Evolutionary conservation across 1,140 invertebrate species (phyloP).

Genomic region (Drosophila sp.): DNA sequence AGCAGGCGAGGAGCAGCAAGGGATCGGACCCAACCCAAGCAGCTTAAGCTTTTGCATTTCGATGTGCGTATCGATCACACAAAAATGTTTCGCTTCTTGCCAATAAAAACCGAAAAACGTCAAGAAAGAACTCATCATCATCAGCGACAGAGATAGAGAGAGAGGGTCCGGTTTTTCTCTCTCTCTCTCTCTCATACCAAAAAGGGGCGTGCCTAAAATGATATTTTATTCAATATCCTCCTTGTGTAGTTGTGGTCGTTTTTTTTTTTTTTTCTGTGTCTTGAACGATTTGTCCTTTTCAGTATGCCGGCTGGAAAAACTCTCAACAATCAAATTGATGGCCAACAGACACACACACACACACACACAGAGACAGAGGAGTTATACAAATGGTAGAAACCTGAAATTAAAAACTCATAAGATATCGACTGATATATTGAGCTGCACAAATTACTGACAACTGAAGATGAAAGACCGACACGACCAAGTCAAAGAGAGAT

Average conservation of each 20-base stretch:
- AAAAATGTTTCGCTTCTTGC: constrained; percentile 60
- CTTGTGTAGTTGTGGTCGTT: constrained; percentile 18
- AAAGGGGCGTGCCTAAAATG: constrained; percentile 82
- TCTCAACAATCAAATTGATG: constrained; percentile 79
- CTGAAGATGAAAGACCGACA: constrained; percentile 70
- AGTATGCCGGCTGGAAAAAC: constrained; percentile 59
- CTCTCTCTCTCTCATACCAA: constrained; percentile 10
- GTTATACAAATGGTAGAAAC: constrained; percentile 44
- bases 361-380: constrained; percentile 10
- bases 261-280: background rate
- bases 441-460: constrained; percentile 83
- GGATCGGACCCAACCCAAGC: too few species aligned
- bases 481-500: background rate
- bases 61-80: constrained; percentile 69
- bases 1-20: background rate
- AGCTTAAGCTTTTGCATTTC: constrained; percentile 55
- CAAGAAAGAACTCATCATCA: constrained; percentile 62
- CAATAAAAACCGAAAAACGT: constrained; percentile 47
- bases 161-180: constrained; percentile 17
- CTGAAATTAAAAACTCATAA: constrained; percentile 83
- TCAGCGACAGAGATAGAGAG: constrained; percentile 20
- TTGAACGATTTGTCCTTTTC: constrained; percentile 82
- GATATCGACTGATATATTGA: constrained; percentile 83
- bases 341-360: constrained; percentile 21
- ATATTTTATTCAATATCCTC: constrained; percentile 83